These are phyloP conservation scores for Cheiracanthium punctorium DNA, from an alignment of 2,888 invertebrate genomes.

Conservation along the genomic window DNA sequence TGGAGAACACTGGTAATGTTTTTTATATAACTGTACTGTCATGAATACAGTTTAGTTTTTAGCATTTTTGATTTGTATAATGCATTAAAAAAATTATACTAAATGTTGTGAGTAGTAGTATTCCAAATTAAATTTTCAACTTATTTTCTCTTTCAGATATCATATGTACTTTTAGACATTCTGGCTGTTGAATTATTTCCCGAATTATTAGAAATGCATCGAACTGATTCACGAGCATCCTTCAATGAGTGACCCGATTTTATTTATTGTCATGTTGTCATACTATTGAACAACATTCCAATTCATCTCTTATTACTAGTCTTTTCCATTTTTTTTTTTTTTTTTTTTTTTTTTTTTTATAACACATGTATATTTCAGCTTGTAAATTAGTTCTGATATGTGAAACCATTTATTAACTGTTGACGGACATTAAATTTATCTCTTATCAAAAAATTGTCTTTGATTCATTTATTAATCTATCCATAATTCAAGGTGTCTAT, in stretches of 20 bases:
- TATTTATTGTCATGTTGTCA: background rate
- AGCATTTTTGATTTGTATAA: no score
- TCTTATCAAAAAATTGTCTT: background rate
- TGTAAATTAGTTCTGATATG: constrained; percentile 17
- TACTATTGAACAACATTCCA: constrained; percentile 37
- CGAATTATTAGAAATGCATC: constrained; percentile 76
- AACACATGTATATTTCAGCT: constrained; percentile 1
- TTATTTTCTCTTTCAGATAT: constrained; percentile 77
- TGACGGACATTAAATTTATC: background rate
- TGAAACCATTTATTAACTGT: constrained; percentile 8
- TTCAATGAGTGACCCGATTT: background rate
- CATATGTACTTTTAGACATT: constrained; percentile 87
- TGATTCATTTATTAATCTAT: background rate
- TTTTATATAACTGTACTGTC: no score
- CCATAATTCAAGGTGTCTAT: no score
- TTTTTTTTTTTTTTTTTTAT: background rate
- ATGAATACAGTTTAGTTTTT: no score
- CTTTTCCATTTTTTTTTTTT: background rate
- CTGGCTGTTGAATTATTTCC: constrained; percentile 86
- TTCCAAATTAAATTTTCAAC: background rate
- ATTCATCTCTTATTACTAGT: constrained; percentile 30
- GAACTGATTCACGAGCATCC: constrained; percentile 38
- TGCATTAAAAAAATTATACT: no score
- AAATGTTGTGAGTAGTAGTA: no score
- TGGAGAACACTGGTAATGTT: no score